Evolutionary conservation across 1,140 invertebrate species (phyloP).

Genomic region (Brachionus sp.): DNA sequence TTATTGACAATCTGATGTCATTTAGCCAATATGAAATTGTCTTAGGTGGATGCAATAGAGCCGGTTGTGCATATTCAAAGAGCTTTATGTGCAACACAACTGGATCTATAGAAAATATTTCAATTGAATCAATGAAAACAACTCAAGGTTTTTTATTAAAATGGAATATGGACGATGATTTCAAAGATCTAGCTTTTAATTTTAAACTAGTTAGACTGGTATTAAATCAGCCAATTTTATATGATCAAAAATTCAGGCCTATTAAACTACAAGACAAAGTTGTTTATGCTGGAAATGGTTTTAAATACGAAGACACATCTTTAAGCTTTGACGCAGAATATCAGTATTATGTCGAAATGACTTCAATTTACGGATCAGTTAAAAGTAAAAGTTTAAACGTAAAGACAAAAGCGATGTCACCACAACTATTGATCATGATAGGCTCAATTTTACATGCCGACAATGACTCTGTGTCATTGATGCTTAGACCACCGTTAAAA

Average conservation of each 20-base stretch:
- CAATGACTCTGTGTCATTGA: background rate
- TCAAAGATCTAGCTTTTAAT: background rate
- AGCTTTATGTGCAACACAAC: background rate
- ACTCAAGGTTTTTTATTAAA: background rate
- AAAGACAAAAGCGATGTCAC: background rate
- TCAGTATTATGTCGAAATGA: background rate
- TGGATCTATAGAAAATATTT: background rate
- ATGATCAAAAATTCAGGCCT: background rate
- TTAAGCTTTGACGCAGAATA: background rate
- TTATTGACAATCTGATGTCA: background rate
- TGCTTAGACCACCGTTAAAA: constrained; percentile 10
- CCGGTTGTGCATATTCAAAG: background rate
- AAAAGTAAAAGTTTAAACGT: background rate
- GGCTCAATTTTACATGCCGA: background rate
- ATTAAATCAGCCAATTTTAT: background rate
- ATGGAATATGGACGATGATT: background rate
- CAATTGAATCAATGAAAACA: background rate
- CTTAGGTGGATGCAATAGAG: background rate
- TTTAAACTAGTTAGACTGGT: background rate
- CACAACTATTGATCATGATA: background rate
- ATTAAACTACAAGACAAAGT: background rate
- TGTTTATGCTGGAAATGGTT: background rate
- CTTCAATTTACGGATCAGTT: background rate
- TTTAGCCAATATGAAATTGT: constrained; percentile 12
- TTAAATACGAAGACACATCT: background rate